Evolutionary conservation across 2,113 vertebrate species (phyloP).

Genomic region (Eptatretus burgeri): DNA sequence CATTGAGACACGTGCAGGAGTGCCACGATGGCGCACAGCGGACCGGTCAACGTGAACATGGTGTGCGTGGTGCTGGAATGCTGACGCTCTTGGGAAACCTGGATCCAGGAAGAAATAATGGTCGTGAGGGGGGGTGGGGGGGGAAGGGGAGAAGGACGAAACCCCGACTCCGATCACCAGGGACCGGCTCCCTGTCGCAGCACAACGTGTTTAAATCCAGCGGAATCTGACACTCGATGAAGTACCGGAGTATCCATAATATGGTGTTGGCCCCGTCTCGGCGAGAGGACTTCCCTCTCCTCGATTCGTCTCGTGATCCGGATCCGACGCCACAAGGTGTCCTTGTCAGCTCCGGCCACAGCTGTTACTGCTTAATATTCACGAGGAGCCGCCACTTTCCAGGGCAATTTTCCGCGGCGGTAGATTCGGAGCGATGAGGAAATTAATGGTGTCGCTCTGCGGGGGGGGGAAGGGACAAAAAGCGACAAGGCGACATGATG

Average conservation of each 20-base stretch:
- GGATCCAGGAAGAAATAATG: not conserved
- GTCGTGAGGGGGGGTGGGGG: no score
- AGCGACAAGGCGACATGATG: not conserved
- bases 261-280: no score
- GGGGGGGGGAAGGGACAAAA: not conserved
- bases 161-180: no score
- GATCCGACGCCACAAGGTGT: constrained; percentile 3
- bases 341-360: constrained; percentile 5
- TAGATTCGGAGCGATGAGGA: constrained; percentile 2
- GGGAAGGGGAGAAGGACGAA: no score
- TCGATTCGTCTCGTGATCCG: not conserved
- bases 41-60: not conserved
- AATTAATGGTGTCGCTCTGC: constrained; percentile 3
- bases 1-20: not conserved
- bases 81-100: not conserved
- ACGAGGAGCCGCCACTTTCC: constrained; percentile 2
- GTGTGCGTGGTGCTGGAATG: not conserved
- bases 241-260: not conserved
- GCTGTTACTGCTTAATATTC: constrained; percentile 1
- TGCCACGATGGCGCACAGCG: not conserved
- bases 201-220: not conserved
- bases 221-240: not conserved
- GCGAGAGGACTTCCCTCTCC: not conserved
- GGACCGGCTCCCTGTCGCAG: not conserved
- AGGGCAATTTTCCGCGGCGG: constrained; percentile 4